Base-by-base conservation (phyloP, 2,888 invertebrate species). In the Osedax frankpressi region DNA sequence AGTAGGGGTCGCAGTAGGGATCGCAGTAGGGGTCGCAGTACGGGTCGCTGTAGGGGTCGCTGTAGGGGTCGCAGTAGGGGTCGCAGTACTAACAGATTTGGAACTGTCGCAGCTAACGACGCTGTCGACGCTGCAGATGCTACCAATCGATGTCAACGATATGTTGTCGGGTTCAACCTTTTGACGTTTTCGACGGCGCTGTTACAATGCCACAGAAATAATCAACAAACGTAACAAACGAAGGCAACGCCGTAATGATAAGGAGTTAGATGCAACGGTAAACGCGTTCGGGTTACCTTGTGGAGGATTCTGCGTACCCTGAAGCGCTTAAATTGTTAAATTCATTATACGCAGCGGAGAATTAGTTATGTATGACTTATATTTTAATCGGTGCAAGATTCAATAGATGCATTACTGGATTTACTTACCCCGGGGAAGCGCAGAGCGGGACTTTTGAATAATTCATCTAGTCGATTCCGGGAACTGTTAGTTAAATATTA, bases 371-470 rank as follows among this genome's bases (percentile, higher is more conserved):
- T n/a, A n/a, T n/a, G n/a, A n/a, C n/a, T n/a, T n/a, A n/a, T n/a
- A n/a, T n/a, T n/a, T n/a, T n/a, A n/a, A n/a, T n/a, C n/a, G n/a
- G n/a, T n/a, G n/a, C n/a, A n/a, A n/a, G n/a, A n/a, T n/a, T n/a
- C n/a, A n/a, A n/a, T n/a, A n/a, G n/a, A n/a, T n/a, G n/a, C n/a
- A n/a, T n/a, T n/a, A n/a, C n/a, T n/a, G n/a, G n/a, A n/a, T n/a
- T n/a, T 75, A 24, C 63, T 73, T 63, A 74, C 75, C 71, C 69
- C 70, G 60, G 75, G 75, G 28, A 75, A 69, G 30, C 74, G 74
- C 62, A 72, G 27, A 14, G 74, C 68, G 19, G 75, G 75, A 65
- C 76, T 75, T 59, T 76, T 76, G 65, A 77, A 77, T 60, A 76
- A 74, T 30, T 75, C 75, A 71, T 75, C 74, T 14, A 75, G 69